Evolutionary conservation across 2,888 invertebrate species (phyloP).

Genomic region (Sinhomidia bicolor): DNA sequence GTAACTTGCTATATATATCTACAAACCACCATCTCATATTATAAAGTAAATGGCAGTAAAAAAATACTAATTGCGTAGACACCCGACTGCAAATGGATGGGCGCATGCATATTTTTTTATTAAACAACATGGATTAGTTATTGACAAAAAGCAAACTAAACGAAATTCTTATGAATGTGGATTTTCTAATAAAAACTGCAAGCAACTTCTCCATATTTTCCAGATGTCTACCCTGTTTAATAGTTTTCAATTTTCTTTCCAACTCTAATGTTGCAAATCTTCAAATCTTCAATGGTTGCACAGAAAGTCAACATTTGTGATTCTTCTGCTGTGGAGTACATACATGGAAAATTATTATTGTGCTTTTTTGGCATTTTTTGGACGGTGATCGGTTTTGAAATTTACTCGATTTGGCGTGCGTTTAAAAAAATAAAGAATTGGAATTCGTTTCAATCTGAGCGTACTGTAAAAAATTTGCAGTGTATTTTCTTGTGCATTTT

Average conservation of each 20-base stretch:
- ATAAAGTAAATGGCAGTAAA: too few species aligned
- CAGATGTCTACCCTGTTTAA: background rate
- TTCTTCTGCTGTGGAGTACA: background rate
- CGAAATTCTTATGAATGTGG: background rate
- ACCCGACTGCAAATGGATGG: background rate
- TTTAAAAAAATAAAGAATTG: too few species aligned
- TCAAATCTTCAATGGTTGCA: background rate
- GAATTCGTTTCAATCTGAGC: too few species aligned
- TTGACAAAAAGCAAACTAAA: background rate
- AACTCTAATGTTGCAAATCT: conserved; percentile 25
- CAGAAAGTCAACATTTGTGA: conserved; percentile 10
- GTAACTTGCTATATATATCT: background rate
- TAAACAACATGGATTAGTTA: background rate
- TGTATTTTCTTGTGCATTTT: too few species aligned
- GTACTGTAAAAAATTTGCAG: too few species aligned
- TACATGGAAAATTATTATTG: background rate
- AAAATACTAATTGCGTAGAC: background rate
- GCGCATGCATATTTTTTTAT: background rate
- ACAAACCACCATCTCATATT: too few species aligned
- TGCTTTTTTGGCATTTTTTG: background rate
- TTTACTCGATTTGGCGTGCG: too few species aligned
- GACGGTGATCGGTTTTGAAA: too few species aligned
- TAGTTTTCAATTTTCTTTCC: background rate
- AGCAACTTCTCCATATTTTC: background rate
- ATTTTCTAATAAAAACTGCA: background rate